phyloP scores from a whole-genome alignment of 2,888 invertebrate genomes.

The Drosophila anomalata region DNA sequence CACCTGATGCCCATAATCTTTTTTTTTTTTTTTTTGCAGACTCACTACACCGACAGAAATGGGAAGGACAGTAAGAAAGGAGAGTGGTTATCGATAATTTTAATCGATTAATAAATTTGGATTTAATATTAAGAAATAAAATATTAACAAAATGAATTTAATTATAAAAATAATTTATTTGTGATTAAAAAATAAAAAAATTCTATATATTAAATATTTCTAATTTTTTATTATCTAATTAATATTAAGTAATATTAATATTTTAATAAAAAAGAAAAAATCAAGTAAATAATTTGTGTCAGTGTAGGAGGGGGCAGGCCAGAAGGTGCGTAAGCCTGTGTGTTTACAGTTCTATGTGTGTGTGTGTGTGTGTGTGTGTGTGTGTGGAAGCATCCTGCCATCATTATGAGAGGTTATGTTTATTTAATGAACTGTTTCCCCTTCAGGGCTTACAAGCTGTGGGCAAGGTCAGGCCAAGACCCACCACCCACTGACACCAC shows the following conservation, averaged over 20 bases:
- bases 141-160: too few relatives aligned
- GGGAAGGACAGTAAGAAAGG: too few relatives aligned
- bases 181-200: too few relatives aligned
- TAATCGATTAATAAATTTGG: too few relatives aligned
- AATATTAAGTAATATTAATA: too few relatives aligned
- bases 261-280: too few relatives aligned
- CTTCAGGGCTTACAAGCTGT: conserved; percentile 18
- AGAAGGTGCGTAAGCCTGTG: conserved; percentile 20
- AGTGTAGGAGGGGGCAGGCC: not conserved
- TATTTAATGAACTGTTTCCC: conserved; percentile 66
- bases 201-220: too few relatives aligned
- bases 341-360: not conserved
- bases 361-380: conserved; percentile 7
- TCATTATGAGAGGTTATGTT: conserved; percentile 70
- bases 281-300: not conserved
- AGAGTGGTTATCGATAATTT: too few relatives aligned
- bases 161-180: too few relatives aligned
- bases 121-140: too few relatives aligned
- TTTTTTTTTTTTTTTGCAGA: too few relatives aligned
- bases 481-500: not conserved
- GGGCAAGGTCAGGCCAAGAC: conserved; percentile 30
- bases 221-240: too few relatives aligned
- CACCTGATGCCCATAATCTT: not conserved
- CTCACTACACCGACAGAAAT: conserved; percentile 4
- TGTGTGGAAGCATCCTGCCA: conserved; percentile 33